Base-by-base conservation (phyloP, 2,797 vertebrate genomes). In the Zenarchopterus dispar region DNA sequence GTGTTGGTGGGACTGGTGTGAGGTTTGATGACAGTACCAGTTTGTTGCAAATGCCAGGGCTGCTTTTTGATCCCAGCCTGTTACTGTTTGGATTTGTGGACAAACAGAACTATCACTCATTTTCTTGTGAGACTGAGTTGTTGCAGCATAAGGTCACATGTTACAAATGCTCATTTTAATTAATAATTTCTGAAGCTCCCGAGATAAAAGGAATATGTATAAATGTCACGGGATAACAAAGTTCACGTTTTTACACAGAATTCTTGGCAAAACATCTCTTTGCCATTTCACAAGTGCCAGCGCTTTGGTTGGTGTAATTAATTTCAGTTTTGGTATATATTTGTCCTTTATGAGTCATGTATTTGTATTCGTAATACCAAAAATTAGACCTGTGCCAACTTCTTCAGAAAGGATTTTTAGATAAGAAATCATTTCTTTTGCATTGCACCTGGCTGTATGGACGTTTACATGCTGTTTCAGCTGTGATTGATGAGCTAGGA, bases 181-280 rank as follows among this genome's bases (percentile, higher is more conserved):
- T 36, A 71, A 67, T 67, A 57, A 45, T 69, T 39, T 62, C 41
- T 24, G 43, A 57, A 67, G 56, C 63, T 43, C 53, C 22, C 6
- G 41, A 67, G 16, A n/a, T 11, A 39, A 43, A 41, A 28, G 17
- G 26, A 31, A 21, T 23, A 21, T 18, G 33, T 9, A 51, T 42
- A 21, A 24, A 50, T 70, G 63, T 78, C 67, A 58, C 17, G 64
- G 62, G 23, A 69, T 56, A 75, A 74, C 65, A 58, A 79, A 75
- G 39, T 77, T 62, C 58, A 63, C 74, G 63, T 62, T 56, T 77
- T 46, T 19, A 69, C 64, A 50, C 26, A 18, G 63, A 69, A 63
- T 62, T 69, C 63, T 33, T 26, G 7, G 28, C 63, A 67, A 26
- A 70, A 60, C 43, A 46, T 77, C 31, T 52, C 33, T 22, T 17